phyloP scores from a whole-genome alignment of 2,888 invertebrate species.

The Pimpla rufipes region DNA sequence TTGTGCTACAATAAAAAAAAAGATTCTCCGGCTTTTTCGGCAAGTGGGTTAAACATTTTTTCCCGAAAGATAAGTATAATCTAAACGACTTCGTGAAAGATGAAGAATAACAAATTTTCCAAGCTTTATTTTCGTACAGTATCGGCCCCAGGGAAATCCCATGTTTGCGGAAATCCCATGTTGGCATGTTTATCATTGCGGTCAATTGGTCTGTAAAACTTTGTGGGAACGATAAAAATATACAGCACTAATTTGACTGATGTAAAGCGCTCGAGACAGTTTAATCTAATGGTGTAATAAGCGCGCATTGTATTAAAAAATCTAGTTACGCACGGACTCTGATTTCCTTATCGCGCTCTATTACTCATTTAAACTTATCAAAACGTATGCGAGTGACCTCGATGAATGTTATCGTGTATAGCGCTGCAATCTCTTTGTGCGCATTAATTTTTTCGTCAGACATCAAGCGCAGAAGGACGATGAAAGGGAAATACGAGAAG shows the following conservation, averaged over 20 bases:
- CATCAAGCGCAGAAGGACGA: not conserved
- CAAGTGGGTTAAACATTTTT: no score
- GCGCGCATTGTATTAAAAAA: conserved; percentile 13
- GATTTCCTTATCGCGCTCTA: conserved; percentile 39
- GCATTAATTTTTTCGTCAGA: conserved; percentile 12
- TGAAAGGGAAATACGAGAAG: not conserved
- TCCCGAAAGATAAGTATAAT: no score
- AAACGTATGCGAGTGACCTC: conserved; percentile 46
- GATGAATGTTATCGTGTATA: conserved; percentile 21
- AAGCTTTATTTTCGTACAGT: no score
- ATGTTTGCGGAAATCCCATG: no score
- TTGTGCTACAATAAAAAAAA: not conserved
- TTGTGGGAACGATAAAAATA: not conserved
- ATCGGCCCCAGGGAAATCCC: no score
- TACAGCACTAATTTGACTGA: not conserved
- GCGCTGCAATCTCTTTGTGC: conserved; percentile 15
- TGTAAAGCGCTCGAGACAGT: not conserved
- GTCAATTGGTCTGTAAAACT: no score
- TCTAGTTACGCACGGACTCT: conserved; percentile 37
- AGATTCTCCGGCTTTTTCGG: not conserved
- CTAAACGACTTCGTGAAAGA: no score
- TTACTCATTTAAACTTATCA: conserved; percentile 73
- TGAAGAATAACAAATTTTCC: no score
- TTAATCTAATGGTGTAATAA: not conserved
- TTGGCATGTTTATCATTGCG: no score